Conservation (phyloP, 1,140 invertebrate genomes). For the Scylla paramamosain region DNA sequence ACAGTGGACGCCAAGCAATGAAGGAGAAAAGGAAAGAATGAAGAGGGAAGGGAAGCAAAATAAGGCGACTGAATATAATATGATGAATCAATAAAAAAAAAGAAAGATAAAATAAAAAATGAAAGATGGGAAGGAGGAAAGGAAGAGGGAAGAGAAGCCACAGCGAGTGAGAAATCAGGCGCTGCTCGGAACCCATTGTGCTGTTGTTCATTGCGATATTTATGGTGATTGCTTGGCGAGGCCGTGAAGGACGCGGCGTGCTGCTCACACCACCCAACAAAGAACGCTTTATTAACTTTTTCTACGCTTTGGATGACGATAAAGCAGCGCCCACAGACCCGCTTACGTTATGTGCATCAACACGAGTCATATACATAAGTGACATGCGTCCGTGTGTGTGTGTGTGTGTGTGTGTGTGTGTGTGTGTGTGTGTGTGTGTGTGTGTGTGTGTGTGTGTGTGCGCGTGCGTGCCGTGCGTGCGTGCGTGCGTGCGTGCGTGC, state of each 20-base stretch:
- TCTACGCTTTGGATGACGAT: not conserved
- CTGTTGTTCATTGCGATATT: slow-evolving; percentile 39
- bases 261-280: slow-evolving; percentile 40
- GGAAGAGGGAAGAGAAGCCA: not conserved
- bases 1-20: not conserved
- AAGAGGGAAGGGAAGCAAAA: not conserved
- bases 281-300: slow-evolving; percentile 46
- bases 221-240: slow-evolving; percentile 50
- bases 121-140: not conserved
- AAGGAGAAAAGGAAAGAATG: not conserved
- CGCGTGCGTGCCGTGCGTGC: too few relatives aligned
- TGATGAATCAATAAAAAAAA: not conserved
- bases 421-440: not conserved
- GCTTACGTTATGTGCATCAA: too few relatives aligned
- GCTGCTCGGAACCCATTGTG: not conserved
- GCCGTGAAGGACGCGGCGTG: not conserved
- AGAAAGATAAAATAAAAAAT: not conserved
- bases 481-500: too few relatives aligned
- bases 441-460: too few relatives aligned
- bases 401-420: not conserved
- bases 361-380: not conserved
- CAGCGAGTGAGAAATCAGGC: not conserved
- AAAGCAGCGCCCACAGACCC: not conserved
- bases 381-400: not conserved
- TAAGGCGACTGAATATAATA: not conserved